Evolutionary conservation across 2,113 vertebrate genomes (phyloP).

Genomic region (Pituophis catenifer): DNA sequence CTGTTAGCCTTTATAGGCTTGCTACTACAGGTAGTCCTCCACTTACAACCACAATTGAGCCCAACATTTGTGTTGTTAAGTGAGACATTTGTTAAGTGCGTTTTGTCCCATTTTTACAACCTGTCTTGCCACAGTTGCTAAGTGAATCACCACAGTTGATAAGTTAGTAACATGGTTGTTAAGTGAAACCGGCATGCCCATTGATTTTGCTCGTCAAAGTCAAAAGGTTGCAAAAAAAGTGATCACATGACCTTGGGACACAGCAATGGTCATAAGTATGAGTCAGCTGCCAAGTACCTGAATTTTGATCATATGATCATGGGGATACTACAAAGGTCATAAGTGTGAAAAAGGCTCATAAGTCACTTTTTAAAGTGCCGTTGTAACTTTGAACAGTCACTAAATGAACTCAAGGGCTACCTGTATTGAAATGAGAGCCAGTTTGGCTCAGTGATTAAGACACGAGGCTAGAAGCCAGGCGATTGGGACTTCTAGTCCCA

Average conservation of each 20-base stretch:
- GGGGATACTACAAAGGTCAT: not conserved
- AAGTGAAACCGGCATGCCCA: not conserved
- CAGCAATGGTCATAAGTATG: not conserved
- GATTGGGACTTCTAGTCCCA: not conserved
- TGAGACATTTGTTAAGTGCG: not conserved
- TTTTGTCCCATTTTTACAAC: not conserved
- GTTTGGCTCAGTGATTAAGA: not conserved
- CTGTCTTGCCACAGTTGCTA: not conserved
- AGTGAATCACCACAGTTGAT: not conserved
- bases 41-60: not conserved
- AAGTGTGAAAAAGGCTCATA: not conserved
- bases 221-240: not conserved
- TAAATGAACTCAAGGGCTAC: not conserved
- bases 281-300: not conserved
- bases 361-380: not conserved
- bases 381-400: not conserved
- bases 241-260: not conserved
- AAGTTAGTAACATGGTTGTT: too few species aligned
- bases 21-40: not conserved
- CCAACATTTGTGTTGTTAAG: not conserved
- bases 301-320: not conserved
- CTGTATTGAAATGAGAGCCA: not conserved
- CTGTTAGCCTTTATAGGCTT: not conserved
- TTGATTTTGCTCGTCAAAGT: not conserved
- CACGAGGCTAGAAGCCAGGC: not conserved